Evolutionary conservation across 2,888 invertebrate genomes (phyloP).

Genomic region (Meghimatium bilineatum): DNA sequence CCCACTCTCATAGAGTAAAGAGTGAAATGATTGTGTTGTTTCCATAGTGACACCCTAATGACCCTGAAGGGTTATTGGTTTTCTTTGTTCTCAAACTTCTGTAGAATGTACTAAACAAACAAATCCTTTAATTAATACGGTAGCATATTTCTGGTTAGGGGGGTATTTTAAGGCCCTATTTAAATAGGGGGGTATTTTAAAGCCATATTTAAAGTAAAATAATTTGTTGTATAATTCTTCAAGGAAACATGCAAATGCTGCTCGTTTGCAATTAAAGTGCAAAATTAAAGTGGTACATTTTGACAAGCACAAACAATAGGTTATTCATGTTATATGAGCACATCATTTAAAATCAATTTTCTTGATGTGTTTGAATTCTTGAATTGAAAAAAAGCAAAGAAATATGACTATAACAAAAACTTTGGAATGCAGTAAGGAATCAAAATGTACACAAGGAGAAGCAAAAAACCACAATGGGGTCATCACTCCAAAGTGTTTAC

Average conservation of each 20-base stretch:
- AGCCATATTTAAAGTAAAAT: no score
- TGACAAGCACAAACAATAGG: not conserved
- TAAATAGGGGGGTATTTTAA: no score
- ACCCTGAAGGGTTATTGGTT: no score
- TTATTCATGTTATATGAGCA: not conserved
- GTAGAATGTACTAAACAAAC: no score
- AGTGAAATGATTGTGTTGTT: no score
- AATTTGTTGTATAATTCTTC: not conserved
- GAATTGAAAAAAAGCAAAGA: not conserved
- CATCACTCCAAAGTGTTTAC: not conserved
- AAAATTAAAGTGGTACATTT: not conserved
- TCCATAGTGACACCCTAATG: no score
- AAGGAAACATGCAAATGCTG: not conserved
- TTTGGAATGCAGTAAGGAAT: not conserved
- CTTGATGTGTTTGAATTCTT: not conserved
- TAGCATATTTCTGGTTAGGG: no score
- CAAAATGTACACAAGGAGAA: not conserved
- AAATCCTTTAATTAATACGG: no score
- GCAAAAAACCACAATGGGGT: not conserved
- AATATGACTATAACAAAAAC: not conserved
- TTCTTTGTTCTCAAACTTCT: no score
- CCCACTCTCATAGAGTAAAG: no score
- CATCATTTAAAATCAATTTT: not conserved
- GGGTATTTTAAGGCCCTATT: no score
- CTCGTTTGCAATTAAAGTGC: not conserved